phyloP scores from a whole-genome alignment of 2,888 invertebrate genomes.

The Pristionchus exspectatus region DNA sequence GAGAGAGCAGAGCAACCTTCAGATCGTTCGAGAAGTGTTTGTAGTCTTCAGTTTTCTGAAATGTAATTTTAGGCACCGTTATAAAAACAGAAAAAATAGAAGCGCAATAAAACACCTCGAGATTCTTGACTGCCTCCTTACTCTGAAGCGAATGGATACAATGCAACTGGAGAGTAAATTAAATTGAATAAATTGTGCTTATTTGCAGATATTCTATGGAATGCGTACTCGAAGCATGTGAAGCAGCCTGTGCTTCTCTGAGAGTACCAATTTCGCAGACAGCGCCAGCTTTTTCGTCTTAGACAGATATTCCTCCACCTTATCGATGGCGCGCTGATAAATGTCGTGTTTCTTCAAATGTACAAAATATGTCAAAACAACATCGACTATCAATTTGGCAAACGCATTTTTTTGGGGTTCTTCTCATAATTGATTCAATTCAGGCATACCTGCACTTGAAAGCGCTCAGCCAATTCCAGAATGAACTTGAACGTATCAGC shows the following conservation, averaged over 20 bases:
- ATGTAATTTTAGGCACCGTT: background rate
- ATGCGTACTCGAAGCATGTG: background rate
- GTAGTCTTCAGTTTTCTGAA: background rate
- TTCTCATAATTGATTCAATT: background rate
- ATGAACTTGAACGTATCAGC: background rate
- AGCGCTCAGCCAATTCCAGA: background rate
- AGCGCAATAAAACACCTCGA: background rate
- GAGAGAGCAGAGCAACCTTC: background rate
- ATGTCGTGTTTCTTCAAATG: background rate
- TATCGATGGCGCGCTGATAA: slow-evolving; percentile 20
- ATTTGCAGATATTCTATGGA: background rate
- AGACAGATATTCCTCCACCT: background rate
- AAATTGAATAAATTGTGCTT: too few relatives aligned
- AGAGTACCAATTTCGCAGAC: background rate
- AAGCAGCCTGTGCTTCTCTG: background rate
- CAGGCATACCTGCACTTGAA: background rate
- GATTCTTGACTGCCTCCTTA: background rate
- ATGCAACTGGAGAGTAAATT: background rate
- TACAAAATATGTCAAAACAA: too few relatives aligned
- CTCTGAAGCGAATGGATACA: background rate
- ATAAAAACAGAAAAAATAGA: background rate
- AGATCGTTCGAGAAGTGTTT: background rate
- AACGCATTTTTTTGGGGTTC: too few relatives aligned
- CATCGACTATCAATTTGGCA: too few relatives aligned
- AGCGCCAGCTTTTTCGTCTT: background rate